These are phyloP conservation scores for Luscinia megarhynchos DNA, from an alignment of 2,797 vertebrate species.

Conservation along the genomic window DNA sequence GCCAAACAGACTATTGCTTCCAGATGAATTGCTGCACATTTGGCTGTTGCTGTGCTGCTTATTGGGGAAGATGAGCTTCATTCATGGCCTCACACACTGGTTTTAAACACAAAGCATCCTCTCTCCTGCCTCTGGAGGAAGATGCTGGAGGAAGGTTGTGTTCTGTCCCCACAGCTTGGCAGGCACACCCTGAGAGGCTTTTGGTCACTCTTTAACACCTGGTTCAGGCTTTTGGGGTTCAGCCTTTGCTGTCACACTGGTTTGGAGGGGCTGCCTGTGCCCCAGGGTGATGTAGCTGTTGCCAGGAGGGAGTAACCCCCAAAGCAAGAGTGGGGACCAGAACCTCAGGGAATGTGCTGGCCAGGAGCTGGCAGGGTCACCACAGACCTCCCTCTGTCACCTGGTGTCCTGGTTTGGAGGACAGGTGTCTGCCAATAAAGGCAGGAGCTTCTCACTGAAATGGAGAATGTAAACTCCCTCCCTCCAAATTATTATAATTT, in stretches of 20 bases:
- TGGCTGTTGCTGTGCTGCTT: not conserved
- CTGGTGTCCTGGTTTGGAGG: no score
- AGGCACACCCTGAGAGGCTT: not conserved
- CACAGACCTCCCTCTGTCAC: not conserved
- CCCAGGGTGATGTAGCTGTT: fast-evolving
- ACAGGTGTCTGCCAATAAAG: no score
- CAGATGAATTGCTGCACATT: not conserved
- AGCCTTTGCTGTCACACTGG: not conserved
- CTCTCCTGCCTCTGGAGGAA: not conserved
- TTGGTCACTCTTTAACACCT: not conserved
- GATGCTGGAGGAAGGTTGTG: not conserved
- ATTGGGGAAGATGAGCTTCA: not conserved
- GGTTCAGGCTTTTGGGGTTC: not conserved
- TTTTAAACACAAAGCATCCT: not conserved
- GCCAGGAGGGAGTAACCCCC: not conserved
- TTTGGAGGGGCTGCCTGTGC: not conserved
- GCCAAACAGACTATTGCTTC: conserved; percentile 2
- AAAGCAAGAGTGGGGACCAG: not conserved
- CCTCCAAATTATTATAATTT: no score
- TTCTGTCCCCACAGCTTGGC: not conserved
- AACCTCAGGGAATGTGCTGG: not conserved
- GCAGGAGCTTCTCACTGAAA: no score
- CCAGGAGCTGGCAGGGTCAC: not conserved
- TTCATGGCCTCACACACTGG: not conserved
- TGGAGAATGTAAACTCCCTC: no score